Base-by-base conservation (phyloP, 2,888 invertebrate species). In the Sabatieria punctata region DNA sequence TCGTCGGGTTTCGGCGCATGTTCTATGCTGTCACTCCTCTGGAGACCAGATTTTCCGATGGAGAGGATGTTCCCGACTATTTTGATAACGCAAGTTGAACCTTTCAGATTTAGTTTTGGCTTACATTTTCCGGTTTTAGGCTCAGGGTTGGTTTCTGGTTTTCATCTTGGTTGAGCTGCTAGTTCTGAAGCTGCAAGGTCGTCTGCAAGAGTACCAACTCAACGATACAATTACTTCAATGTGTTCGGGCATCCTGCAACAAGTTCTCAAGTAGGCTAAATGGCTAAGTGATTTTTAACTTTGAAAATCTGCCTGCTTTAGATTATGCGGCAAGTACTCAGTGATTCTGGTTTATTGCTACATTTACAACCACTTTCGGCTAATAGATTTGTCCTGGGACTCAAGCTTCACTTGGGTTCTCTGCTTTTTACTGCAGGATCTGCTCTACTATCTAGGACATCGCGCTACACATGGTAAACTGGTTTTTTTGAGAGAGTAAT, bases 361-460 rank as follows among this genome's bases (percentile, higher is more conserved):
- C 71, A 74, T 85, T 36, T 80, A 84, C 67, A 74, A 79, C 4
- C 75, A 79, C 66, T 85, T 72, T 61, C 74, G 79, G 51, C 49
- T 84, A 19, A 65, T 76, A 15, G 77, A 78, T 39, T 67, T 86
- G 19, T 77, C 80, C 0, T 86, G 85, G 85, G 73, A 85, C 61
- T 77, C 77, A 2, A 70, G 77, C 0, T 67, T 76, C 60, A 84
- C 84, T 1, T 88, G 85, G 86, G 78, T 80, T 55, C 66, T 79
- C 0, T 79, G 82, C 0, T 79, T 82, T 0, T 57, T 88, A 2
- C 79, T 77, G 0, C 82, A 85, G 0, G 85, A 85, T 65, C 80
- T 85, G 63, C 79, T 80, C 59, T 88, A 86, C 65, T 88, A 88
- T 64, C 84, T 86, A 82, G 78, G 83, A 57, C 88, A 88, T 62